Conservation (phyloP, 2,888 invertebrate genomes). For the Cerceris rybyensis region DNA sequence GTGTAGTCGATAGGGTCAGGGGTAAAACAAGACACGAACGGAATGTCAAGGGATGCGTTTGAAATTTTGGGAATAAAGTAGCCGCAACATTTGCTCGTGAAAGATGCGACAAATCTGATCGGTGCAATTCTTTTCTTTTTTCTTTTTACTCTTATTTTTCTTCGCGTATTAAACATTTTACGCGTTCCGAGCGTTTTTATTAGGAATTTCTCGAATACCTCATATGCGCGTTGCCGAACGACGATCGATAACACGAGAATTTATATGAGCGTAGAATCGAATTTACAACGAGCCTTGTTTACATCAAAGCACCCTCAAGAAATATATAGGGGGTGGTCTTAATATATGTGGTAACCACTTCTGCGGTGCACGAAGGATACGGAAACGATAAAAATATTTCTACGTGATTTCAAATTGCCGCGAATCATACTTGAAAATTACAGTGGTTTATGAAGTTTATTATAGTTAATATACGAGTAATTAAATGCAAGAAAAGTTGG, state of each 20-base stretch:
- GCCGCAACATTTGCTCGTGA: too few species aligned
- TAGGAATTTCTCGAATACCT: not conserved
- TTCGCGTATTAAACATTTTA: too few species aligned
- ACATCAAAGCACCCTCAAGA: constrained; percentile 7
- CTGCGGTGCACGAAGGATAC: too few species aligned
- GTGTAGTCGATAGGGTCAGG: not conserved
- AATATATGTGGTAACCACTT: too few species aligned
- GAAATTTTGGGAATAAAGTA: not conserved
- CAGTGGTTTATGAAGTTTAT: too few species aligned
- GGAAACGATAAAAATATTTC: too few species aligned
- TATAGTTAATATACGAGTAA: too few species aligned
- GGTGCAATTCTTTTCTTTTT: too few species aligned
- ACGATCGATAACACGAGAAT: constrained; percentile 16
- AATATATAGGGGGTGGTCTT: not conserved
- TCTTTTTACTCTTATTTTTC: too few species aligned
- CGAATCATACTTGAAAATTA: too few species aligned
- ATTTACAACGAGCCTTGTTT: constrained; percentile 33
- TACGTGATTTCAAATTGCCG: too few species aligned
- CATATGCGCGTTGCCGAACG: not conserved
- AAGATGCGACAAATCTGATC: not conserved
- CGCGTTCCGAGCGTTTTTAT: not conserved
- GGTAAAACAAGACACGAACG: not conserved
- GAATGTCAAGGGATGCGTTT: not conserved
- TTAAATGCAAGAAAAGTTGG: too few species aligned
- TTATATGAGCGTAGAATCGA: constrained; percentile 5